Evolutionary conservation across 2,888 invertebrate species (phyloP), one percentile per base, ranked within the genome.

Genomic region (Phyllotreta striolata): DNA sequence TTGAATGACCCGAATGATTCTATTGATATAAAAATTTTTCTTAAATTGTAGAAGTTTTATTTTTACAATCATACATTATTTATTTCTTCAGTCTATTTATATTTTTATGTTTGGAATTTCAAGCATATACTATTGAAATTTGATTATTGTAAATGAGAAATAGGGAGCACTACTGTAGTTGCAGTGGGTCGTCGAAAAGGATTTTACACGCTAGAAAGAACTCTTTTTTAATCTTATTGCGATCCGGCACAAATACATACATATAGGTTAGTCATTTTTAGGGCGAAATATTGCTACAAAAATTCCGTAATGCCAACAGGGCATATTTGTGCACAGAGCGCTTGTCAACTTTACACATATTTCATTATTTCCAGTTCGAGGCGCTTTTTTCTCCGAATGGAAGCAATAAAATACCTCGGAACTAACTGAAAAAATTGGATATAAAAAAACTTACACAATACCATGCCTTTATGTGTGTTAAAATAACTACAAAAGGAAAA

Each of bases 161-260:
- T 24, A 24, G 24, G 24, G 24, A 24, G 24, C 24, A 24, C 24
- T 44, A 6, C 6, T 7, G 12, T 70, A 70, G 70, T 69, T 72
- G 67, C 65, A 66, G 63, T 63, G 63, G 69, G 66, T 67, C 70
- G 67, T n/a, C n/a, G 70, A 70, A 72, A 70, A 72, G 67, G 70
- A 68, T 71, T 72, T 72, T 72, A 72, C 68, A 63, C 68, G 68
- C 68, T 69, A 62, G 58, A 71, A 69, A 69, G 66, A 70, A 70
- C 67, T 70, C 66, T 66, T 67, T n/a, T 70, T 67, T 71, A 70
- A 72, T 72, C 70, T 66, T 69, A 70, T 70, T 72, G 68, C 70
- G 68, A 70, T 66, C 68, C 66, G 71, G 59, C 68, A 66, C 72
- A 70, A 71, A 72, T 71, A 24, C 24, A 72, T 71, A 24, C 24